Evolutionary conservation across 2,113 vertebrate species (phyloP).

Genomic region (Siniperca knerii): DNA sequence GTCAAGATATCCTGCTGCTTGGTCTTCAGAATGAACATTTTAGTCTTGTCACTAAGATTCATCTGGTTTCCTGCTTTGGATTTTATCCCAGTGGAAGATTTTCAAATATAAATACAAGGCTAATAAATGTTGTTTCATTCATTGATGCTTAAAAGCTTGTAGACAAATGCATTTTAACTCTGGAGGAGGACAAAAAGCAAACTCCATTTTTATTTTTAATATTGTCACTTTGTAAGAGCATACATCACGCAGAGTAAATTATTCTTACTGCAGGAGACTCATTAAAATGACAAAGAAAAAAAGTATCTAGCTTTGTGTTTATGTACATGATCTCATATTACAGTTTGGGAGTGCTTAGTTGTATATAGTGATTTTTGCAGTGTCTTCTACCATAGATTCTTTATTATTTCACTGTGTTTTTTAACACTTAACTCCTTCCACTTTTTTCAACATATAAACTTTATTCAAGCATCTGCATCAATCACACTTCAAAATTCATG

Average conservation of each 20-base stretch:
- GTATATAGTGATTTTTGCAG: not conserved
- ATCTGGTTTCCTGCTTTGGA: conserved; percentile 6
- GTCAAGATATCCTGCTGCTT: not conserved
- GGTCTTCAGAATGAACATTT: not conserved
- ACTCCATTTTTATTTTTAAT: not conserved
- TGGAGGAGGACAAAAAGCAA: not conserved
- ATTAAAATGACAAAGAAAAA: not conserved
- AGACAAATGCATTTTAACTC: conserved; percentile 5
- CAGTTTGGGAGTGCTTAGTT: not conserved
- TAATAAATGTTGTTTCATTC: conserved; percentile 37
- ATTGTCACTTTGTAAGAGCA: not conserved
- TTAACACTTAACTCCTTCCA: no score
- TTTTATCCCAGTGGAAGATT: conserved; percentile 4
- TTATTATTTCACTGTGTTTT: no score
- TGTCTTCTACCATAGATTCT: not conserved
- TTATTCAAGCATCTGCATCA: no score
- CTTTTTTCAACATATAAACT: no score
- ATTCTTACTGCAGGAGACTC: not conserved
- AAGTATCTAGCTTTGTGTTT: not conserved
- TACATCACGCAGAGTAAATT: not conserved
- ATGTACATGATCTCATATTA: conserved; percentile 12
- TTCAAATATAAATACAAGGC: conserved; percentile 18
- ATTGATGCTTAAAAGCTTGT: conserved; percentile 22
- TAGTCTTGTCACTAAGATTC: not conserved
- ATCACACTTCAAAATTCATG: no score